A percentile compares a stretch with the other conserved stretches of the same genome.
phyloP scores from a whole-genome alignment of 2,888 invertebrate species.

The Limenitis camilla region DNA sequence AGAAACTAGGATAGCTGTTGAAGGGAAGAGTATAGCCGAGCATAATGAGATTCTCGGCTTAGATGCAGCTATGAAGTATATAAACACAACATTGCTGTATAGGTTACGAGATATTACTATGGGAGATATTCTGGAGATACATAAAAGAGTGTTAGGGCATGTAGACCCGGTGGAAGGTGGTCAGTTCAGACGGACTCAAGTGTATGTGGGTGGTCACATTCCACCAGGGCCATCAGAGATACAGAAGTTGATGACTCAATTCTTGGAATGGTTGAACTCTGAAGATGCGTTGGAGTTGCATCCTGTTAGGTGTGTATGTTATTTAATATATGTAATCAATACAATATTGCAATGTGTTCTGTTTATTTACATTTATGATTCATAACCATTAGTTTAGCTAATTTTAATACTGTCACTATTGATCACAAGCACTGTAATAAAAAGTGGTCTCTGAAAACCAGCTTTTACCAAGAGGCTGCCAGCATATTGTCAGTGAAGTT shows the following conservation, averaged over 20 bases:
- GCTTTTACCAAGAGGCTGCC: too few relatives aligned
- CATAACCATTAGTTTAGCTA: too few relatives aligned
- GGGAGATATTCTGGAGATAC: conserved; percentile 93
- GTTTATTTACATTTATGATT: too few relatives aligned
- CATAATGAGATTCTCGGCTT: conserved; percentile 97
- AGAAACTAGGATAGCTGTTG: conserved; percentile 85
- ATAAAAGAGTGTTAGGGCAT: conserved; percentile 92
- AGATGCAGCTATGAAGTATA: conserved; percentile 95
- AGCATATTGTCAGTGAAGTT: too few relatives aligned
- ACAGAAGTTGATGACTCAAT: conserved; percentile 86
- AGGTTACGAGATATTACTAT: conserved; percentile 85
- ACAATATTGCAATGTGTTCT: too few relatives aligned
- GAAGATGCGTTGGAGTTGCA: conserved; percentile 89
- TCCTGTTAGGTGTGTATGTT: conserved; percentile 79
- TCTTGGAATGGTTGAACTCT: conserved; percentile 94
- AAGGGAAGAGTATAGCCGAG: conserved; percentile 94
- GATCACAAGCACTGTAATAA: too few relatives aligned
- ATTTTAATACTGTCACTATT: too few relatives aligned
- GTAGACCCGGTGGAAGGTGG: conserved; percentile 96
- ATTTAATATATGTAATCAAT: background rate
- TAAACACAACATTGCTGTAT: conserved; percentile 86
- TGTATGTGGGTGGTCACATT: conserved; percentile 95
- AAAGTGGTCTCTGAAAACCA: too few relatives aligned
- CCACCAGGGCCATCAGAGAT: conserved; percentile 92
- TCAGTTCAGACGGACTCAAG: conserved; percentile 89